Evolutionary conservation across 2,113 vertebrate species (phyloP), one percentile per base, ranked within the genome.

Genomic region (Passerina amoena): DNA sequence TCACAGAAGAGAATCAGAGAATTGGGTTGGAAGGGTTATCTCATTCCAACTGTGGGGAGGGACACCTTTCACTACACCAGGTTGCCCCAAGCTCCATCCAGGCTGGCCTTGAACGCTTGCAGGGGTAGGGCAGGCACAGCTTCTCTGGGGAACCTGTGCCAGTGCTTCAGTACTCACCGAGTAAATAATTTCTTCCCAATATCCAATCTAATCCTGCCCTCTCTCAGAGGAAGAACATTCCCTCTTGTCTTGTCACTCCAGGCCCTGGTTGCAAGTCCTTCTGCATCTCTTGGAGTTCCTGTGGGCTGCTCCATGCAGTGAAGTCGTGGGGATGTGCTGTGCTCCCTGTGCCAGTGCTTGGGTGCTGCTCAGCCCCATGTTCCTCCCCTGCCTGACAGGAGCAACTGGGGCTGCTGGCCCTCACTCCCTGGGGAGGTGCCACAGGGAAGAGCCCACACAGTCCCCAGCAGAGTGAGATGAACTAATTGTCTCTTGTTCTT

Each of bases 401-500:
- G 22, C 8, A 44, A 11, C 14, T 23, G 45, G 11, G 3, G 8
- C 54, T 80, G 25, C 40, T 53, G 64, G 50, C 10, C 4, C 72
- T n/a, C 40, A 19, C 16, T 92, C 35, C 21, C 31, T 1, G 2
- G 8, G 25, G 25, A 70, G 56, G 40, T 70, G 81, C 80, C 0
- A 0, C 22, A 7, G 48, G 72, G 71, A n/a, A 95, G 93, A 81
- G 59, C 69, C 87, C 70, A 12, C 64, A 5, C 68, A 12, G 2
- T 82, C 81, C 59, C 70, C 53, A 44, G 86, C 8, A 3, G 4
- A 23, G 60, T 4, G 50, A 69, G 50, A 47, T 6, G 15, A 88
- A 75, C 94, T 93, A 60, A 88, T 90, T 95, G 68, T 54, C 54
- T 77, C 68, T 86, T 44, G 24, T 89, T 87, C 78, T 76, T 79